Evolutionary conservation across 2,888 invertebrate species (phyloP), one percentile per base, ranked within the genome.

Genomic region (Caenorhabditis virilis): DNA sequence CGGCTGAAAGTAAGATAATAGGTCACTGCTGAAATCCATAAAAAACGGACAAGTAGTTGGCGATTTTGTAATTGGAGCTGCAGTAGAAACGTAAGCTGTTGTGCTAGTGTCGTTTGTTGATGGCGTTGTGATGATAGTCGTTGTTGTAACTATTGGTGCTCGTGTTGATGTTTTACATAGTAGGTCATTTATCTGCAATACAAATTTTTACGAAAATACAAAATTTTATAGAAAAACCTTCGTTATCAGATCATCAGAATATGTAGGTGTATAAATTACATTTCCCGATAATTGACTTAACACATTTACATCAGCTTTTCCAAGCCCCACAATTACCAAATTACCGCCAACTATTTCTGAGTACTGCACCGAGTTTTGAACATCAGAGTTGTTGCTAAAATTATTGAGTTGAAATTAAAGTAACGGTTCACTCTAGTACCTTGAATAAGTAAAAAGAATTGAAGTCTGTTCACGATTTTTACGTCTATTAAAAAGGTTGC

Each of bases 281-380:
- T 62, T 56, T 52, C 57, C 52, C 5, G 53, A 41, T 7, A 63
- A 57, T 42, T 63, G 57, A 30, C 43, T 39, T 45, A 63, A 41
- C 38, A 49, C 25, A 9, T 30, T 49, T 38, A 39, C 38, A 27
- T 57, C 57, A 1, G 51, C 53, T 11, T 36, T 38, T 1, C 57
- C 57, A 16, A 63, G 27, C 7, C 42, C 63, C n/a, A 63, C 45
- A 20, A 63, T 38, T 25, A 63, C 58, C 39, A 54, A 41, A 36
- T 63, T 63, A 18, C 53, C 49, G 15, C 50, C 57, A 50, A 63
- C 39, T 18, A 38, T 20, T 16, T 57, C 27, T 11, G 50, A 51
- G 46, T 35, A 57, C 27, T 36, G 16, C 9, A 63, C 18, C 18
- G 63, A 45, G 13, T 13, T 54, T 39, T 45, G 49, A 5, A 53